A percentile compares a stretch with the other conserved stretches of the same genome.
phyloP scores from a whole-genome alignment of 2,113 vertebrate species.

The Brachyistius frenatus region DNA sequence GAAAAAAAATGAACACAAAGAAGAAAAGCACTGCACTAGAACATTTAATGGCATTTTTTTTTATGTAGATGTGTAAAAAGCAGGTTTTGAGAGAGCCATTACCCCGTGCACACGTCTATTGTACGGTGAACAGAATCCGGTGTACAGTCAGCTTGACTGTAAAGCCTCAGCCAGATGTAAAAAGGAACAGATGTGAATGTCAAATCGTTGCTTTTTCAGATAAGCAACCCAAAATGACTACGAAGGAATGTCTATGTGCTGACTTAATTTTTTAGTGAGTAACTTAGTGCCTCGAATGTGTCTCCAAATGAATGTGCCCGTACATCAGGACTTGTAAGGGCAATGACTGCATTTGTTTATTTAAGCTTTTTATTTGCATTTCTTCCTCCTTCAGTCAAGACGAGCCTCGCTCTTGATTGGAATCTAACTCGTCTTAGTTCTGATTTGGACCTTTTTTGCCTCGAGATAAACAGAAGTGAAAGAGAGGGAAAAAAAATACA shows the following conservation, averaged over 20 bases:
- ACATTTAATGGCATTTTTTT: background rate
- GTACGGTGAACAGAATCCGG: constrained; percentile 9
- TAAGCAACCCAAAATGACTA: constrained; percentile 12
- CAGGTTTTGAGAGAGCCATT: background rate
- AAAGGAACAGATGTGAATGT: constrained; percentile 50
- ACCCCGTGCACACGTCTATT: background rate
- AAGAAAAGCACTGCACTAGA: background rate
- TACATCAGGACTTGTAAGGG: background rate
- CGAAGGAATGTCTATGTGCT: constrained; percentile 9
- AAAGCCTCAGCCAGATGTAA: background rate
- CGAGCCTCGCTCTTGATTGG: constrained; percentile 29
- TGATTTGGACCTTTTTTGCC: constrained; percentile 19
- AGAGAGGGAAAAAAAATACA: constrained; percentile 8
- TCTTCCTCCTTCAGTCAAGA: constrained; percentile 16
- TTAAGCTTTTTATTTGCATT: constrained; percentile 21
- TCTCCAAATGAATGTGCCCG: background rate
- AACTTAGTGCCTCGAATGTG: constrained; percentile 7
- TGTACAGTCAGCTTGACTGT: background rate
- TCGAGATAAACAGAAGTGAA: constrained; percentile 6
- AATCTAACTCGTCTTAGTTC: constrained; percentile 15
- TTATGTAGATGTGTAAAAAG: background rate
- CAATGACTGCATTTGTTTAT: constrained; percentile 25
- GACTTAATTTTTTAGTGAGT: constrained; percentile 24
- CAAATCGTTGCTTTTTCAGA: constrained; percentile 36
- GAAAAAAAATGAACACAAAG: background rate